Percentiles rank a stretch among this genome's conserved stretches.
phyloP scores from a whole-genome alignment of 2,113 vertebrate genomes.

The Oncorhynchus nerka region DNA sequence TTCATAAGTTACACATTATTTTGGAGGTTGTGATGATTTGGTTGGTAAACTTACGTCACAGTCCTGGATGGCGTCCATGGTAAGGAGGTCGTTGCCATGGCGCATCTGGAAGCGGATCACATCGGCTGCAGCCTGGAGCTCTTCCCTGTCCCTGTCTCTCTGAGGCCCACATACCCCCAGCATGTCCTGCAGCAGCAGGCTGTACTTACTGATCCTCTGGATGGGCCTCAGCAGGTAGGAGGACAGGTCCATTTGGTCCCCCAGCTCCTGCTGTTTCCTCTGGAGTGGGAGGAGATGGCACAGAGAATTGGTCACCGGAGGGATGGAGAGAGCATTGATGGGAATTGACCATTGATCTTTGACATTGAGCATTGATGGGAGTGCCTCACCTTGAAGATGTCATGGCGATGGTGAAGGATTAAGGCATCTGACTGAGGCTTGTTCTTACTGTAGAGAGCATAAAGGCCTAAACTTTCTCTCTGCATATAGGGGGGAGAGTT shows the following conservation, averaged over 20 bases:
- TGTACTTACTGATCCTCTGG: conserved; percentile 82
- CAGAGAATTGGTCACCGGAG: not conserved
- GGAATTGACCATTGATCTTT: not conserved
- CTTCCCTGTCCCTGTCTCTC: conserved; percentile 40
- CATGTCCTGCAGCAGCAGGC: conserved; percentile 76
- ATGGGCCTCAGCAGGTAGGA: conserved; percentile 78
- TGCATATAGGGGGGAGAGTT: conserved; percentile 43
- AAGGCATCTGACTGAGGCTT: conserved; percentile 77
- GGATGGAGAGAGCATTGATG: not conserved
- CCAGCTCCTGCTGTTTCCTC: conserved; percentile 75
- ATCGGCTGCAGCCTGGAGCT: conserved; percentile 71
- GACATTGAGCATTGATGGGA: not conserved
- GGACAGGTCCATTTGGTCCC: conserved; percentile 76
- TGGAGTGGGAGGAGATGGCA: conserved; percentile 33
- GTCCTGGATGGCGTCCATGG: conserved; percentile 79
- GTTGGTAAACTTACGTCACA: conserved; percentile 71
- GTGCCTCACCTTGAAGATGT: conserved; percentile 74
- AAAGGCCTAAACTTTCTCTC: conserved; percentile 75
- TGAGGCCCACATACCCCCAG: conserved; percentile 40
- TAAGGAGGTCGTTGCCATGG: conserved; percentile 76
- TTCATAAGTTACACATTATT: no score
- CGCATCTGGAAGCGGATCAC: conserved; percentile 77
- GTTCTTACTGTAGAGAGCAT: conserved; percentile 80
- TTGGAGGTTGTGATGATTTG: no score
- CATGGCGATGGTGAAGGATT: conserved; percentile 71